Conservation (phyloP, 2,797 vertebrate genomes). For the Phataginus tetradactyla region DNA sequence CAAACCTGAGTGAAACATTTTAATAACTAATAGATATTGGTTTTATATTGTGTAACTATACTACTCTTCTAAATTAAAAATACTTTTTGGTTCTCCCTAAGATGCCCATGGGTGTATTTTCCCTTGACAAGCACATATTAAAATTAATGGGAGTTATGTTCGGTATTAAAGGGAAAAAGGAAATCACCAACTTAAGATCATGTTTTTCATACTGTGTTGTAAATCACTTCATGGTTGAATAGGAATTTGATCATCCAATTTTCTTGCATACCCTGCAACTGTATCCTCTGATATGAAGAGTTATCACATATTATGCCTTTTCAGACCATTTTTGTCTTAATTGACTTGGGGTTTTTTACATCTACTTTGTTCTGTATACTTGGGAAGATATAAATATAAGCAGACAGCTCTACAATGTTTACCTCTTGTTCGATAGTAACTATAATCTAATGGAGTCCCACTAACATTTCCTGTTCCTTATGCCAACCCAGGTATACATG, state of each 20-base stretch:
- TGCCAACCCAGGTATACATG: not conserved
- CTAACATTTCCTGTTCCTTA: not conserved
- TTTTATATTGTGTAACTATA: conserved; percentile 60
- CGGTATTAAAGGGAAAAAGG: conserved; percentile 68
- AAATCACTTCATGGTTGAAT: conserved; percentile 67
- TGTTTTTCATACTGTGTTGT: conserved; percentile 57
- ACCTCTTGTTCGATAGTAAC: conserved; percentile 68
- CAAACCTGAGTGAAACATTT: conserved; percentile 81
- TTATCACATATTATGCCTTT: conserved; percentile 67
- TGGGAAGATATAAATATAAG: conserved; percentile 67
- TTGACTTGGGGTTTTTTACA: conserved; percentile 58
- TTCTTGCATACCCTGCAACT: conserved; percentile 72
- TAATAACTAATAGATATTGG: conserved; percentile 81
- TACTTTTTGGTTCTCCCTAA: conserved; percentile 66
- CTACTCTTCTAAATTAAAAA: conserved; percentile 83
- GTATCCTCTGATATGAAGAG: conserved; percentile 68
- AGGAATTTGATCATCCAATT: conserved; percentile 56
- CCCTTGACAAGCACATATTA: conserved; percentile 68
- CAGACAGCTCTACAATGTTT: conserved; percentile 42
- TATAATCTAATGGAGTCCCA: conserved; percentile 46
- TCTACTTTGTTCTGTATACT: conserved; percentile 49
- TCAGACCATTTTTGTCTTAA: conserved; percentile 9
- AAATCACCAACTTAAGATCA: conserved; percentile 70
- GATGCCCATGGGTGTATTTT: conserved; percentile 18
- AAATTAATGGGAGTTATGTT: conserved; percentile 65